Evolutionary conservation across 2,888 invertebrate species (phyloP), one percentile per base, ranked within the genome.

Genomic region (Oscheius sp.): DNA sequence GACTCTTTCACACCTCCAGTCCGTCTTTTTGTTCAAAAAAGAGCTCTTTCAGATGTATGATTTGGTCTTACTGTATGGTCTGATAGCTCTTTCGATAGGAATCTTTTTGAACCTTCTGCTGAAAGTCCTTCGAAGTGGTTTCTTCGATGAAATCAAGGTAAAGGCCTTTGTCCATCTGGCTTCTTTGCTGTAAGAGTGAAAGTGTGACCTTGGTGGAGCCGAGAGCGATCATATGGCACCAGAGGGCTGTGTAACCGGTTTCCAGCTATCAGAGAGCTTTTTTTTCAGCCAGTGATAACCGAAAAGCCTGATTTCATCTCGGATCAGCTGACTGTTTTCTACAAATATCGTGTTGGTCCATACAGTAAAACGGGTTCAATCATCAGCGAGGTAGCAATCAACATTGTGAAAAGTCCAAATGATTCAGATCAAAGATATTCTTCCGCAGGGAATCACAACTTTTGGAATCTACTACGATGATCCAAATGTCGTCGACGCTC

Each of bases 401-500:
- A 17, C 53, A 15, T 53, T 20, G 3, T 20, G 10, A 4, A 25
- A 23, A 17, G 12, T 23, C n/a, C n/a, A n/a, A n/a, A n/a, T n/a
- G 10, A 20, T 39, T 23, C 42, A 65, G 63, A 74, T 76, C 3
- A 72, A 73, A 57, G 45, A 65, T 23, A 12, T 75, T 15, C 55
- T 82, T 52, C 73, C 78, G 27, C 31, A 57, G 0, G 74, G 69
- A 15, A 64, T 73, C 23, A 77, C 72, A 1, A 69, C 71, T 25
- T 75, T 83, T 42, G 81, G 79, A 27, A 78, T 83, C 63, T 82
- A 75, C 71, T 83, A 83, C 67, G 82, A 83, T 55, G 72, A 82
- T 50, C 78, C 79, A 33, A 73, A 72, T 34, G 65, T 61, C n/a
- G 72, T 71, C 6, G 65, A 67, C 8, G 46, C 68, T 8, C 74